Evolutionary conservation across 2,797 vertebrate genomes (phyloP), one percentile per base, ranked within the genome.

Genomic region (Arctocebus calabarensis): DNA sequence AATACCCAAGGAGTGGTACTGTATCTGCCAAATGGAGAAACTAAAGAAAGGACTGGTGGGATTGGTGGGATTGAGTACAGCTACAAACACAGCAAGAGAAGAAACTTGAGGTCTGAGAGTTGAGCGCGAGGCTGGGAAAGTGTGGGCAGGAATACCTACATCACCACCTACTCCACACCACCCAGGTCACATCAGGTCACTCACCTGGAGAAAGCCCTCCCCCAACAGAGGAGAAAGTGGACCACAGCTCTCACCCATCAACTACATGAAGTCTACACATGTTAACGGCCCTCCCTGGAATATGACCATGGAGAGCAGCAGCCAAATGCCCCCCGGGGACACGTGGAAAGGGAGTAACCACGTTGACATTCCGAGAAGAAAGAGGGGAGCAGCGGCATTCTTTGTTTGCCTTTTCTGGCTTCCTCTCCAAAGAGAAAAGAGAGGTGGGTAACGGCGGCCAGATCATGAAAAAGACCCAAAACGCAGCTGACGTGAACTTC

Each of bases 341-440:
- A 84, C 52, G 61, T 6, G 87, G 45, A 90, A 85, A 57, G 90
- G 64, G 87, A 83, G 1, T 19, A 57, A 84, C 75, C 79, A 16
- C 8, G 4, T 7, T 93, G 91, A 78, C 57, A 90, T 90, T 70
- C 74, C 64, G 4, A 43, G 78, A 82, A 92, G 70, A 78, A 34
- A 70, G 74, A 43, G 55, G 32, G 29, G 23, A 62, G 19, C 64
- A 95, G 90, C 0, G 9, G 37, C 45, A 79, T 83, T 77, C 81
- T 84, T 48, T 59, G 96, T 84, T 79, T 14, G 29, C 96, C 84
- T 84, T n/a, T 97, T 92, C 89, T 94, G 97, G 45, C 91, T 94
- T 96, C 96, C 94, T 85, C 71, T 83, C 92, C 82, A 34, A 75
- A 62, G 32, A 74, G 74, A 82, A 34, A 97, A 96, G 95, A 93